Evolutionary conservation across 2,113 vertebrate species (phyloP), one percentile per base, ranked within the genome.

Genomic region (Cottus gobio): DNA sequence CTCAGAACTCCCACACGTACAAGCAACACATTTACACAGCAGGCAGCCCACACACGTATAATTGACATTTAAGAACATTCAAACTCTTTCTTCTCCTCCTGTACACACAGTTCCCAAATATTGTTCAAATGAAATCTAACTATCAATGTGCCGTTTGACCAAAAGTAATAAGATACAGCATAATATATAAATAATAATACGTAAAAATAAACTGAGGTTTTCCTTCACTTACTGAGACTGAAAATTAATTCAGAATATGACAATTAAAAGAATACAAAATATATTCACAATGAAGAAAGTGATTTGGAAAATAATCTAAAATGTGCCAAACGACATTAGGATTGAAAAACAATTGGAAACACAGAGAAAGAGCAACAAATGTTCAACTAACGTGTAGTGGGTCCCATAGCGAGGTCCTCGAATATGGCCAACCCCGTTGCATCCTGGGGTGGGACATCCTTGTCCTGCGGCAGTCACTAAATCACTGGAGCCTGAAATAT

Each of bases 341-440:
- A 71, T 6, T 31, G 28, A 36, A 26, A 44, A 58, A 28, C 16
- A 52, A 61, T 13, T 12, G 7, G n/a, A 20, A 65, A 54, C 4
- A 26, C 18, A 48, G 10, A 26, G 11, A 67, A 37, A 44, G 42
- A 16, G 26, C 18, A 26, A 44, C 24, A 24, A 22, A 30, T 15
- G 26, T 46, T 71, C 26, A 69, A 94, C 96, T 64, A 80, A 97
- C 96, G 96, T 97, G 82, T 97, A 95, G 91, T 97, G 97, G 0
- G 96, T 97, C 76, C 96, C 96, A 0, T 97, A 97, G 79, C 96
- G 95, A 28, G 96, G 96, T 71, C 96, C 97, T 82, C 93, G 94
- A 31, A 97, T 95, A 26, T 98, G 97, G 39, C 97, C 97, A 0
- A 97, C 93, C 0, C 97, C 96, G 0, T 95, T 96, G 87, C 97